Conservation (phyloP, 2,113 vertebrate genomes). For the Eira barbara region DNA sequence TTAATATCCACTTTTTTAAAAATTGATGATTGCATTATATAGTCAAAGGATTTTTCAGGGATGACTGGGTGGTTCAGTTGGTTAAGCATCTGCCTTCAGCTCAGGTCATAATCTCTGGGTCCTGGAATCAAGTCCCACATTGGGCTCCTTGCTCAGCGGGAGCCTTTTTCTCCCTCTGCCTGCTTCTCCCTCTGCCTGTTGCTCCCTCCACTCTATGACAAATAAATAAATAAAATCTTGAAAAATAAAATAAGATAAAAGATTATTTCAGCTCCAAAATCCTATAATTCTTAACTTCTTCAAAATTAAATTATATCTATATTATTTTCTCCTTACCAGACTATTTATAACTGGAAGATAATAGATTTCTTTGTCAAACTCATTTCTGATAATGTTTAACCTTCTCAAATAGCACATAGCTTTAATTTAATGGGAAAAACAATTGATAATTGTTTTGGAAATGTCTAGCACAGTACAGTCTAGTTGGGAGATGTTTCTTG, state of each 20-base stretch:
- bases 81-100: too few relatives aligned
- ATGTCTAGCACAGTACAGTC: background rate
- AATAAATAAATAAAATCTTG: too few relatives aligned
- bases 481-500: background rate
- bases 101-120: too few relatives aligned
- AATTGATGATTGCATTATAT: background rate
- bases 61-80: too few relatives aligned
- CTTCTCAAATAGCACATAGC: background rate
- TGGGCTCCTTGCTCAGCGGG: too few relatives aligned
- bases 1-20: background rate
- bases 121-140: too few relatives aligned
- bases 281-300: background rate
- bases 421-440: background rate
- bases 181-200: too few relatives aligned
- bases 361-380: background rate
- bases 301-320: background rate
- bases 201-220: too few relatives aligned
- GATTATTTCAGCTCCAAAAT: background rate
- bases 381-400: background rate
- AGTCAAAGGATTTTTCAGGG: background rate
- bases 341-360: background rate
- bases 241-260: too few relatives aligned
- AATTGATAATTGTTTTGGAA: background rate
- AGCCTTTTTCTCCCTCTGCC: too few relatives aligned
- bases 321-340: background rate